Base-by-base conservation (phyloP, 2,113 vertebrate genomes). In the Platysternon megacephalum region DNA sequence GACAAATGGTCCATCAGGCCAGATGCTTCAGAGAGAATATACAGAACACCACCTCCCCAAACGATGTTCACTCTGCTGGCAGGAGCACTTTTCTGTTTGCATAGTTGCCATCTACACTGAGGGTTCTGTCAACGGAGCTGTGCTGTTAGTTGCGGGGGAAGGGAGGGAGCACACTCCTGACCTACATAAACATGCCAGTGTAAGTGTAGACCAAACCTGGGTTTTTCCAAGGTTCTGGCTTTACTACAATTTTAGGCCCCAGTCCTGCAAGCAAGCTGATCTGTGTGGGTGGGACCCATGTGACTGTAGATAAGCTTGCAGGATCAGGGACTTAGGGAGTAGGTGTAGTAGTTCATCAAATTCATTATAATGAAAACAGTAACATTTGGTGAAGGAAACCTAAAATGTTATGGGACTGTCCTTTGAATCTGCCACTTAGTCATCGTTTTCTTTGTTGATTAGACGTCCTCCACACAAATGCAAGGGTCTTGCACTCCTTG, bases 381-480 rank as follows among this genome's bases (percentile, higher is more conserved):
- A 93, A 81, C 19, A 8, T 93, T 92, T 92, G 72, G 61, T 87
- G 83, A 44, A 82, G 61, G 39, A 92, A 88, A 76, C 95, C 91
- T 79, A 22, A 85, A 55, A 86, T 56, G 82, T 78, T 79, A 84
- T 88, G 74, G 90, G 84, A 21, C 79, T 88, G 84, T 55, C 46
- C 89, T 52, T 74, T 32, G 85, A 92, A 79, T 93, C 83, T 79
- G 83, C 48, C 88, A 83, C 92, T 95, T 78, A 84, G 76, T 85
- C 80, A 55, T 42, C 12, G 49, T 79, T 92, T 92, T 87, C 3
- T 13, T 87, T 82, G 55, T 81, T 4, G 4, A 17, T 85, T 84
- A 29, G 1, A 1, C 51, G 93, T 87, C 22, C 48, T 7, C 22
- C 24, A n/a, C 5, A 6, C 0, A 1, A 13, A 12, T 22, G 29